These are phyloP conservation scores for Heliconius hermathena DNA, from an alignment of 1,140 invertebrate species.

Conservation along the genomic window DNA sequence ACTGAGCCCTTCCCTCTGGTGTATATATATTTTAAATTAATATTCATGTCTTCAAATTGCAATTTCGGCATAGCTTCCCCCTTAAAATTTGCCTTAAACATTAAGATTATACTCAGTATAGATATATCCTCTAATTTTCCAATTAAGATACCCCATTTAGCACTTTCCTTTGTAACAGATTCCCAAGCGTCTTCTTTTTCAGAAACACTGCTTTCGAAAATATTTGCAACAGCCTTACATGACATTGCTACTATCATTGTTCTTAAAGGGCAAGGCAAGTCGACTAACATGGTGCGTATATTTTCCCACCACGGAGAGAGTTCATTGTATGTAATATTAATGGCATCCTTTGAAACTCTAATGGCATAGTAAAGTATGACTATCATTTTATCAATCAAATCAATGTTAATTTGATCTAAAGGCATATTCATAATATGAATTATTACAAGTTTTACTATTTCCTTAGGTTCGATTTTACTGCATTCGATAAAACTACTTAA, in stretches of 20 bases:
- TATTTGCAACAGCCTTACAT: constrained; percentile 86
- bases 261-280: constrained; percentile 87
- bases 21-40: constrained; percentile 89
- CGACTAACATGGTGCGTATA: constrained; percentile 86
- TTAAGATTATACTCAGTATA: constrained; percentile 87
- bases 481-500: constrained; percentile 80
- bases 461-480: constrained; percentile 82
- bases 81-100: constrained; percentile 79
- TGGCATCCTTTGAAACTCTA: constrained; percentile 66
- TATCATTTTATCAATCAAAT: constrained; percentile 80
- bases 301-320: constrained; percentile 89
- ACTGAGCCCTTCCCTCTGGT: constrained; percentile 92
- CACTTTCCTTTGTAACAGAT: constrained; percentile 91
- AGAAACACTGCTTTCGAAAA: constrained; percentile 65
- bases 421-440: constrained; percentile 85
- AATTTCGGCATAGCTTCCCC: constrained; percentile 81
- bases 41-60: constrained; percentile 83
- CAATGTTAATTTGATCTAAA: constrained; percentile 76
- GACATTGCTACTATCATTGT: constrained; percentile 89
- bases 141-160: constrained; percentile 92
- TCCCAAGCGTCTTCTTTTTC: constrained; percentile 89
- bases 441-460: constrained; percentile 85
- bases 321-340: constrained; percentile 83
- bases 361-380: constrained; percentile 74
- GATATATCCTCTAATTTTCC: constrained; percentile 95